A percentile compares a stretch with the other conserved stretches of the same genome.
phyloP scores from a whole-genome alignment of 92 coral and sea anemone species.

The Bergia puertoricense region DNA sequence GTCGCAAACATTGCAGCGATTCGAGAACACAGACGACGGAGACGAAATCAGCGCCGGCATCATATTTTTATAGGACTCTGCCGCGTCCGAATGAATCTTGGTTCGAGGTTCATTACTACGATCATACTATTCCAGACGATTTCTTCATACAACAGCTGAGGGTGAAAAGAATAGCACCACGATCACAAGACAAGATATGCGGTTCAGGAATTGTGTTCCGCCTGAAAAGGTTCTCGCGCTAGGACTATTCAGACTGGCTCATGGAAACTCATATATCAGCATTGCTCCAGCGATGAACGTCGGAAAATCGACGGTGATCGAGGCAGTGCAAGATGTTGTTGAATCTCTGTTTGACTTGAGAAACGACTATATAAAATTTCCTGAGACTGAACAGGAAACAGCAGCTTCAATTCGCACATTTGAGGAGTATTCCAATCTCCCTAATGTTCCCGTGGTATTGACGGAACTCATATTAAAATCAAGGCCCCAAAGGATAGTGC shows the following conservation, averaged over 20 bases:
- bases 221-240: neutral
- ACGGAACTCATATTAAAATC: too few relatives aligned
- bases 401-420: too few relatives aligned
- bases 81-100: constrained; percentile 54
- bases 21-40: constrained; percentile 16
- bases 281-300: neutral
- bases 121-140: constrained; percentile 35
- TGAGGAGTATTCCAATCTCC: too few relatives aligned
- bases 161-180: constrained; percentile 36
- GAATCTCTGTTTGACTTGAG: neutral
- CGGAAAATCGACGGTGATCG: constrained; percentile 10
- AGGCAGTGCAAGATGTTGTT: neutral
- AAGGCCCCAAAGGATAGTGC: too few relatives aligned
- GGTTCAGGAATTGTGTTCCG: constrained; percentile 5
- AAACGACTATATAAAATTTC: neutral
- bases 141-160: constrained; percentile 46
- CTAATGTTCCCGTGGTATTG: too few relatives aligned
- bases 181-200: neutral
- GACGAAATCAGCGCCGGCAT: constrained; percentile 19
- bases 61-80: constrained; percentile 37
- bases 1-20: constrained; percentile 17
- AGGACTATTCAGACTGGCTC: constrained; percentile 26
- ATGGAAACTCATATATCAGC: constrained; percentile 10
- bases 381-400: neutral
- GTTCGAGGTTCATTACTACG: constrained; percentile 46